A percentile compares a stretch with the other conserved stretches of the same genome.
Conservation (phyloP, 1,140 invertebrate genomes). For the Steinernema feltiae region DNA sequence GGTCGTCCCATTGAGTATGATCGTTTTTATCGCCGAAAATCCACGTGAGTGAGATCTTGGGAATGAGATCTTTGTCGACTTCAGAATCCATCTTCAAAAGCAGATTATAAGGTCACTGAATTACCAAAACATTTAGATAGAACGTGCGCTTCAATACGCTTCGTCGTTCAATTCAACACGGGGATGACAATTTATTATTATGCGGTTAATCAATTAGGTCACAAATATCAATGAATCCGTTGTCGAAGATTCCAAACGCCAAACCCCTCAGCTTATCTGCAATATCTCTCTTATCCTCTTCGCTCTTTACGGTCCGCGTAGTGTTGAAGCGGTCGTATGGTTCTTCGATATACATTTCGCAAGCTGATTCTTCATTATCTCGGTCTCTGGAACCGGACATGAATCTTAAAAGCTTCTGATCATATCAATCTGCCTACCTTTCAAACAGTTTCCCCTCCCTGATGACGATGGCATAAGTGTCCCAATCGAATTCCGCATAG, state of each 20-base stretch:
- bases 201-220: too few relatives aligned
- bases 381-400: neutral
- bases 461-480: neutral
- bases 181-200: too few relatives aligned
- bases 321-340: neutral
- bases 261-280: neutral
- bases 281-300: neutral
- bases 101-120: too few relatives aligned
- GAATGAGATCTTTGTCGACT: too few relatives aligned
- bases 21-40: too few relatives aligned
- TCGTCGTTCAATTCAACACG: too few relatives aligned
- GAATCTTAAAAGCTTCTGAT: neutral
- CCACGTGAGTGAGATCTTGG: too few relatives aligned
- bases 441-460: neutral
- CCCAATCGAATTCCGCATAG: neutral
- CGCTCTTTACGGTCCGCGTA: neutral
- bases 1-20: too few relatives aligned
- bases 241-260: neutral
- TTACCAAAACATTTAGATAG: too few relatives aligned
- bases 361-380: neutral
- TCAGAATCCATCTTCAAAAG: too few relatives aligned
- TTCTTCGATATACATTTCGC: neutral
- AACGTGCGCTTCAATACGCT: too few relatives aligned
- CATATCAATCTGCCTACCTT: neutral
- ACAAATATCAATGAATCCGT: too few relatives aligned